Conservation (phyloP, 2,113 vertebrate genomes). For the Todiramphus saurophagus region DNA sequence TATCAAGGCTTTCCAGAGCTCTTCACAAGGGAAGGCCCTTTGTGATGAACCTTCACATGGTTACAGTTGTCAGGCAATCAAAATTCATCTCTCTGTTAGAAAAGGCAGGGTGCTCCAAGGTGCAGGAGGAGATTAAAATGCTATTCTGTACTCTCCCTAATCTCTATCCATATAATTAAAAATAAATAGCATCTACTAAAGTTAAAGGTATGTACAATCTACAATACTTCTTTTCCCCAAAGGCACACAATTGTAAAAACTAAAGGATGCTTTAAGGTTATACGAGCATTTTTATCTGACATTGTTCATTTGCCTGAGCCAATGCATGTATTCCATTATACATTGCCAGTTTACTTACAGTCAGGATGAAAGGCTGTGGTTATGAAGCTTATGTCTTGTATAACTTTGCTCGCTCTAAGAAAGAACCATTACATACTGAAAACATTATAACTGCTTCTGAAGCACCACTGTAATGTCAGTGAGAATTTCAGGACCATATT, state of each 20-base stretch:
- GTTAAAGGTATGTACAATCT: not conserved
- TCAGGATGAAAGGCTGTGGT: not conserved
- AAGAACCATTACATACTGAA: not conserved
- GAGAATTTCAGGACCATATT: not conserved
- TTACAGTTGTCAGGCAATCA: slow-evolving; percentile 59
- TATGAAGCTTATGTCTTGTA: not conserved
- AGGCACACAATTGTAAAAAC: not conserved
- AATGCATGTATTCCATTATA: not conserved
- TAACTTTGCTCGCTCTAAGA: not conserved
- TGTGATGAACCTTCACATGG: slow-evolving; percentile 23
- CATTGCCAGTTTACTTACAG: not conserved
- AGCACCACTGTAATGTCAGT: not conserved
- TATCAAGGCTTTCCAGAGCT: slow-evolving; percentile 13
- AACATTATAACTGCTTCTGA: not conserved
- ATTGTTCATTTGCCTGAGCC: not conserved
- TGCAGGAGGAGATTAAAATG: not conserved
- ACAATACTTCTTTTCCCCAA: not conserved
- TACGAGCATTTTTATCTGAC: not conserved
- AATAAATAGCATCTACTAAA: not conserved
- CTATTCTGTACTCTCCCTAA: not conserved
- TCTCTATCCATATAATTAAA: not conserved
- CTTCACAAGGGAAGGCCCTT: not conserved
- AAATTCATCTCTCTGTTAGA: not conserved
- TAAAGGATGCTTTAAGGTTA: not conserved
- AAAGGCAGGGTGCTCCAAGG: not conserved